phyloP scores from a whole-genome alignment of 2,797 vertebrate species.

The Botia kubotai region DNA sequence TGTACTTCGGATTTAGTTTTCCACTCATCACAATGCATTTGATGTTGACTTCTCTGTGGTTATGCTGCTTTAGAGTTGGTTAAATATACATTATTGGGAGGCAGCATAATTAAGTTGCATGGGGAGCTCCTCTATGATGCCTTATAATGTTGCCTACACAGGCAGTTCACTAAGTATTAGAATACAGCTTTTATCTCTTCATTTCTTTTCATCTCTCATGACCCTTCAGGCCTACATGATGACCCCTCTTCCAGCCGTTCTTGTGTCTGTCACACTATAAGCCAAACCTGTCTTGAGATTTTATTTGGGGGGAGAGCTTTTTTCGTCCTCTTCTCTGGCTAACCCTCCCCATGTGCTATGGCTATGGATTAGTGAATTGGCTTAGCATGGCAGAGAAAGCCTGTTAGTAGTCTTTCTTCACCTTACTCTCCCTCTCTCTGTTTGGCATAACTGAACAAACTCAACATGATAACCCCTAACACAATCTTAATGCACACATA shows the following conservation, averaged over 20 bases:
- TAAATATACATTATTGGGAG: too few species aligned
- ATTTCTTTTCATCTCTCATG: constrained; percentile 22
- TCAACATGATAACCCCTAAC: constrained; percentile 32
- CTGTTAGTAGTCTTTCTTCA: constrained; percentile 62
- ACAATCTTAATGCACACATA: background rate
- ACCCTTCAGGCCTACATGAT: constrained; percentile 41
- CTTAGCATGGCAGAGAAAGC: constrained; percentile 77
- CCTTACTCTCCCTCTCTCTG: constrained; percentile 52
- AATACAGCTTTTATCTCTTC: background rate
- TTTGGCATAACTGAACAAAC: constrained; percentile 48
- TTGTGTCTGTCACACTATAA: constrained; percentile 40
- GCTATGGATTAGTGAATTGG: constrained; percentile 80
- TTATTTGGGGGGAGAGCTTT: constrained; percentile 25
- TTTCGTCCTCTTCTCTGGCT: constrained; percentile 52
- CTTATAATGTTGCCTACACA: too few species aligned
- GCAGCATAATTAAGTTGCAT: too few species aligned
- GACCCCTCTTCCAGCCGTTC: constrained; percentile 38
- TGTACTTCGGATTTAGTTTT: too few species aligned
- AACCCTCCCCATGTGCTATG: constrained; percentile 68
- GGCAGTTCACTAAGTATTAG: too few species aligned
- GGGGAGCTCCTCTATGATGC: too few species aligned
- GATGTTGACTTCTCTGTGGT: too few species aligned
- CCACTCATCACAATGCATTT: too few species aligned
- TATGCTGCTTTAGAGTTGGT: too few species aligned
- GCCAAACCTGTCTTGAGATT: constrained; percentile 37